A percentile compares a stretch with the other conserved stretches of the same genome.
phyloP scores from a whole-genome alignment of 2,113 vertebrate genomes.

The Dasyurus viverrinus region DNA sequence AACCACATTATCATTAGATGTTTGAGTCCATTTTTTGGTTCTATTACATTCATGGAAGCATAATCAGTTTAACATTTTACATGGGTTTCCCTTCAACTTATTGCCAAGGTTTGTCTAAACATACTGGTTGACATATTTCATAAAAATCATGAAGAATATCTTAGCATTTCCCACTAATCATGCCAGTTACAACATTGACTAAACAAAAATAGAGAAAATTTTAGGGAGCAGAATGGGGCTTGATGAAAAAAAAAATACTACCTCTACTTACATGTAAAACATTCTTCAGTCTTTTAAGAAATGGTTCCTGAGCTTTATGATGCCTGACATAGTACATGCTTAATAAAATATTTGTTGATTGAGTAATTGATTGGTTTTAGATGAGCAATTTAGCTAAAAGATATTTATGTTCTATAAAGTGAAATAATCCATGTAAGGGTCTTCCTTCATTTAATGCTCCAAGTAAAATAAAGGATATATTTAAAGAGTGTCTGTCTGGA shows the following conservation, averaged over 20 bases:
- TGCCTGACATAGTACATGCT: background rate
- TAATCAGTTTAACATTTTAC: background rate
- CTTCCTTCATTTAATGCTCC: background rate
- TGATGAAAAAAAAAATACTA: background rate
- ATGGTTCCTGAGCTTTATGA: background rate
- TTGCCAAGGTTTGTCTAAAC: background rate
- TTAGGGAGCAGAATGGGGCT: background rate
- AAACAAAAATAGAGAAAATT: background rate
- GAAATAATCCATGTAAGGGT: background rate
- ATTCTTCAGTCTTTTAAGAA: background rate
- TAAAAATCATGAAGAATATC: background rate
- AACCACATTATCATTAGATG: background rate
- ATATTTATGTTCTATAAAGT: background rate
- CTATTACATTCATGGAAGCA: background rate
- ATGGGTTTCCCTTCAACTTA: background rate
- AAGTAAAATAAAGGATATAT: background rate
- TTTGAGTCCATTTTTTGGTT: background rate
- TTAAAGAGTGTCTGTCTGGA: background rate
- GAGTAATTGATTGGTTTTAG: slow-evolving; percentile 17
- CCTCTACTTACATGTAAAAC: background rate
- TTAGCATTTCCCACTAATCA: background rate
- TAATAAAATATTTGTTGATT: background rate
- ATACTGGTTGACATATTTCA: background rate
- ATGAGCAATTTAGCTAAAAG: background rate
- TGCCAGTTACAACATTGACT: background rate